A percentile compares a stretch with the other conserved stretches of the same genome.
Evolutionary conservation across 2,113 vertebrate species (phyloP).

Genomic region (Thunnus maccoyii): DNA sequence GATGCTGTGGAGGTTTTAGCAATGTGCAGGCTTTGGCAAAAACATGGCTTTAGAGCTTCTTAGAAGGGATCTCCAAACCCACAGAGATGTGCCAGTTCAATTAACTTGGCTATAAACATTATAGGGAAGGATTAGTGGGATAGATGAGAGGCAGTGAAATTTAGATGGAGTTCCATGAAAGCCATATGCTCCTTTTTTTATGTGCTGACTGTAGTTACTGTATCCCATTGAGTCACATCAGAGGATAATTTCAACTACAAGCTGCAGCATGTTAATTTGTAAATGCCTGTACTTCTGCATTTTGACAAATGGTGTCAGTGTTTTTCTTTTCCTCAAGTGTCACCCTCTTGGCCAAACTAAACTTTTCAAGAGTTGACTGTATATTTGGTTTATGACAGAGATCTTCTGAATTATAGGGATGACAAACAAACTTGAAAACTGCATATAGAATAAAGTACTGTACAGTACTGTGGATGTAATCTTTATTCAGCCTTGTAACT

Average conservation of each 20-base stretch:
- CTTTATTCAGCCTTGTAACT: neutral
- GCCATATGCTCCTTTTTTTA: slow-evolving; percentile 59
- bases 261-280: neutral
- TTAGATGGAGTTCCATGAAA: slow-evolving; percentile 41
- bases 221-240: slow-evolving; percentile 12
- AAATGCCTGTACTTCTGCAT: slow-evolving; percentile 64
- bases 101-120: slow-evolving; percentile 66
- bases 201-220: slow-evolving; percentile 39
- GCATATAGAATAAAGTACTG: neutral
- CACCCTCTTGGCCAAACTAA: neutral
- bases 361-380: slow-evolving; percentile 2
- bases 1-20: slow-evolving; percentile 44
- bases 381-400: neutral
- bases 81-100: slow-evolving; percentile 65
- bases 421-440: neutral
- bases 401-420: neutral
- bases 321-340: slow-evolving; percentile 56
- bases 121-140: slow-evolving; percentile 53
- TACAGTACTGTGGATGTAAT: neutral
- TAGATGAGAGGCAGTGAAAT: slow-evolving; percentile 59
- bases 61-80: slow-evolving; percentile 49
- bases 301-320: slow-evolving; percentile 76
- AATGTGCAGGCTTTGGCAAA: slow-evolving; percentile 54
- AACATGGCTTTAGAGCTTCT: slow-evolving; percentile 43
- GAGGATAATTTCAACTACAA: slow-evolving; percentile 12